These are phyloP conservation scores for Leptinotarsa haldemani DNA, from an alignment of 2,888 invertebrate species.

Conservation along the genomic window DNA sequence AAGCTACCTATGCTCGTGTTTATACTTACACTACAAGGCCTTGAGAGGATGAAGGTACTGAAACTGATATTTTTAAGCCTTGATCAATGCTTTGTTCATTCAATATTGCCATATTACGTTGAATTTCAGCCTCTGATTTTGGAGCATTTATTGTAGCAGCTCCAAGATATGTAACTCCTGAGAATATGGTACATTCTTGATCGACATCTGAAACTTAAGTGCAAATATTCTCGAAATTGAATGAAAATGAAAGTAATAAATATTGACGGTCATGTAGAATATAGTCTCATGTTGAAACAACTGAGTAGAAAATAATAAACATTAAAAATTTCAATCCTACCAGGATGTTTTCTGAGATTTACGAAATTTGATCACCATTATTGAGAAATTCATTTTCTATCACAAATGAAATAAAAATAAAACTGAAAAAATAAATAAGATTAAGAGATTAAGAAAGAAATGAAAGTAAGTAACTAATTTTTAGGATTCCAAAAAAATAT, in stretches of 20 bases:
- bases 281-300: no score
- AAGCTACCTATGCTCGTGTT: not conserved
- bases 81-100: slow-evolving; percentile 80
- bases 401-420: no score
- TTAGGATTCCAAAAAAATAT: no score
- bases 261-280: not conserved
- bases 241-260: not conserved
- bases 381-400: no score
- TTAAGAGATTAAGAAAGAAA: no score
- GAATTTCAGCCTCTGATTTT: slow-evolving; percentile 92
- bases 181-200: slow-evolving; percentile 91
- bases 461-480: no score
- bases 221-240: slow-evolving; percentile 21
- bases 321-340: no score
- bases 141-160: slow-evolving; percentile 92
- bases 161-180: slow-evolving; percentile 93
- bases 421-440: no score
- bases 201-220: slow-evolving; percentile 80
- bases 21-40: slow-evolving; percentile 90
- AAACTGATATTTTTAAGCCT: slow-evolving; percentile 90
- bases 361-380: no score
- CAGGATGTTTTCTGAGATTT: no score
- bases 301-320: no score
- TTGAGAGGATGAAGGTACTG: slow-evolving; percentile 92
- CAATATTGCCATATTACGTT: slow-evolving; percentile 91